These are phyloP conservation scores for Gymnoscopelus braueri DNA, from an alignment of 2,797 vertebrate genomes.

Conservation along the genomic window DNA sequence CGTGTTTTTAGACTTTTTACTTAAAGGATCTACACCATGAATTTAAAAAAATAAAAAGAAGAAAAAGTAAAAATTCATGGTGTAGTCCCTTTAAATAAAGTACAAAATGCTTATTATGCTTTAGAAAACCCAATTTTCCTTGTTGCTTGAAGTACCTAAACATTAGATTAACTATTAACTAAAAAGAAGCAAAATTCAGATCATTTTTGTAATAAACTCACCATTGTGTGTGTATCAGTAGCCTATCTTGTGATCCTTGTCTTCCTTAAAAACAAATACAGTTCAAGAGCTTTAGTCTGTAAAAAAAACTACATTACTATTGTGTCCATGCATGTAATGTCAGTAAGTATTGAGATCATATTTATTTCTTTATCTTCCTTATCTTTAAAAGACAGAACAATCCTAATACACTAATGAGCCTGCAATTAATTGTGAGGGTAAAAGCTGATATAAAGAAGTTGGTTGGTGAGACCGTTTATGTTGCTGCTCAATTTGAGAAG, in stretches of 20 bases:
- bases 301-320: not conserved
- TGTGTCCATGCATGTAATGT: not conserved
- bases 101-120: not conserved
- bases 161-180: too few relatives aligned
- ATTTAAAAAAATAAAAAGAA: too few relatives aligned
- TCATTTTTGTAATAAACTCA: constrained; percentile 49
- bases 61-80: too few relatives aligned
- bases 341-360: not conserved
- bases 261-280: not conserved
- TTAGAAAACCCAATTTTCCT: not conserved
- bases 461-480: not conserved
- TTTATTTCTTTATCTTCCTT: not conserved
- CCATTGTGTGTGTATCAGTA: constrained; percentile 53
- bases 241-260: constrained; percentile 6
- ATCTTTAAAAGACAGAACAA: not conserved
- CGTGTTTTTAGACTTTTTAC: not conserved
- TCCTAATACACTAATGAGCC: not conserved
- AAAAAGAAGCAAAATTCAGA: not conserved
- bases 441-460: not conserved
- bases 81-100: too few relatives aligned
- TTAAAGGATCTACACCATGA: too few relatives aligned
- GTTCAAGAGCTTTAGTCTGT: constrained; percentile 1
- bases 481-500: constrained; percentile 57
- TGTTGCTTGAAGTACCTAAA: too few relatives aligned
- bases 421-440: constrained; percentile 10